phyloP scores from a whole-genome alignment of 2,797 vertebrate genomes.

The Neopelma chrysocephalum region DNA sequence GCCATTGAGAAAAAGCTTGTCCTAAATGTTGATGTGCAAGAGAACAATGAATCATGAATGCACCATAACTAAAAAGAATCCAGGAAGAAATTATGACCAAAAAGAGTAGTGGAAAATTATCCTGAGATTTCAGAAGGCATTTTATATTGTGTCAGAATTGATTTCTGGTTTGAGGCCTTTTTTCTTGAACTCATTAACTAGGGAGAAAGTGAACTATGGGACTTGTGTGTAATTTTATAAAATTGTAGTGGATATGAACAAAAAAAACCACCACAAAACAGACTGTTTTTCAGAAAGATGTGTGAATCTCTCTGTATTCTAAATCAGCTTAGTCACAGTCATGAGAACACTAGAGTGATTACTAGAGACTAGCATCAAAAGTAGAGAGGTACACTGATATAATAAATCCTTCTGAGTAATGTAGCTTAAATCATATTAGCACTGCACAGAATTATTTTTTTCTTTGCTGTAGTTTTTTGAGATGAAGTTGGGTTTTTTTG shows the following conservation, averaged over 20 bases:
- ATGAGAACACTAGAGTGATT: background rate
- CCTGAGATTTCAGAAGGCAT: background rate
- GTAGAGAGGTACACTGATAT: background rate
- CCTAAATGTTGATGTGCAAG: background rate
- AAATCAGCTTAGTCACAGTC: background rate
- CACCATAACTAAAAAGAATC: background rate
- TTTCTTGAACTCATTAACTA: background rate
- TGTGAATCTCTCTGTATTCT: background rate
- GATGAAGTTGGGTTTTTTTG: background rate
- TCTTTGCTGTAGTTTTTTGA: background rate
- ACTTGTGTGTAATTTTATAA: background rate
- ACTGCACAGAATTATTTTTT: background rate
- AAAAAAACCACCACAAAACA: rapidly evolving
- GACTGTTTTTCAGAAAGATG: background rate
- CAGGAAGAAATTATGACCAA: background rate
- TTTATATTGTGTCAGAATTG: background rate
- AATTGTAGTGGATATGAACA: background rate
- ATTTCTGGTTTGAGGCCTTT: background rate
- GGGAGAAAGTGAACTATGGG: background rate
- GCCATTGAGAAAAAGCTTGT: background rate
- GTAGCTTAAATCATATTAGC: background rate
- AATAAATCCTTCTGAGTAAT: background rate
- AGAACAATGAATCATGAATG: background rate
- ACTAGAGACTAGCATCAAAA: background rate
- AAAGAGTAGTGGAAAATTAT: background rate